Conservation (phyloP, 2,797 vertebrate species). For the Rhabdomys pumilio region DNA sequence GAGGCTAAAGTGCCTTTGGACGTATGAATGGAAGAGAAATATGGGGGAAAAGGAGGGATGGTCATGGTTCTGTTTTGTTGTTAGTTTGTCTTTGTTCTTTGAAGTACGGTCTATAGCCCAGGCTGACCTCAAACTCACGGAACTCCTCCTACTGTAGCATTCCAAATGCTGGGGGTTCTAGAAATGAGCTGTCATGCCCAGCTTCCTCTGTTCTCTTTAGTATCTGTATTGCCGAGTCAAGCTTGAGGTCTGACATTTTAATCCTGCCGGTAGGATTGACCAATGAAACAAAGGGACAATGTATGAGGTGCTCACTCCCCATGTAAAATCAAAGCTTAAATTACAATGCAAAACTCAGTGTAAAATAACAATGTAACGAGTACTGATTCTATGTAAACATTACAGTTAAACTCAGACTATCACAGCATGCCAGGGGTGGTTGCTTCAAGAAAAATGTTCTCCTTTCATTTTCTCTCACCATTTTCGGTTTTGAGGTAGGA, state of each 20-base stretch:
- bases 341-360: not conserved
- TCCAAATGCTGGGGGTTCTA: not conserved
- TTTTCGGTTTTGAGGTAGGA: not conserved
- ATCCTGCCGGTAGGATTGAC: slow-evolving; percentile 38
- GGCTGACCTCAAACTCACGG: not conserved
- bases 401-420: slow-evolving; percentile 56
- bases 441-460: slow-evolving; percentile 56
- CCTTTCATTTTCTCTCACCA: not conserved
- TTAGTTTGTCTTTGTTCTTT: not conserved
- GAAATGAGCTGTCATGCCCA: not conserved
- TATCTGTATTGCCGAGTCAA: slow-evolving; percentile 21
- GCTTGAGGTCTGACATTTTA: not conserved
- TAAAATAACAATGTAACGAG: slow-evolving; percentile 31
- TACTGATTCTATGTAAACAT: slow-evolving; percentile 2
- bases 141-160: not conserved
- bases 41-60: not conserved
- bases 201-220: slow-evolving; percentile 35
- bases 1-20: not conserved
- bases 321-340: not conserved
- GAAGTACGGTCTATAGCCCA: not conserved
- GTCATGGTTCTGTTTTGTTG: not conserved
- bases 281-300: not conserved
- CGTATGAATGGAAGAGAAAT: not conserved
- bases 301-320: not conserved
- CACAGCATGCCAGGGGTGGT: slow-evolving; percentile 16